Evolutionary conservation across 2,797 vertebrate genomes (phyloP).

Genomic region (Allobates femoralis): DNA sequence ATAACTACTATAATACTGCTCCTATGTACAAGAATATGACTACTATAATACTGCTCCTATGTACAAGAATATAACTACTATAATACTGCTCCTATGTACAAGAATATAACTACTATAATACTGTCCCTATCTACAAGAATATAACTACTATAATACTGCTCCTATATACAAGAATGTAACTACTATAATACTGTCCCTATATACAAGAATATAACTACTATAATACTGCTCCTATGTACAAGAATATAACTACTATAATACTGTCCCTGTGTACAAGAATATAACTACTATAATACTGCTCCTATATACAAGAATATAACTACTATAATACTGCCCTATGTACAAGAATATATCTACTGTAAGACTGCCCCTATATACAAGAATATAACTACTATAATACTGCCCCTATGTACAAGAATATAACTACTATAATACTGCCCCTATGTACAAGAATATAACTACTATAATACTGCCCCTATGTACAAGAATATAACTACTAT

Average conservation of each 20-base stretch:
- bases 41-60: slow-evolving; percentile 7
- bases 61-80: slow-evolving; percentile 2
- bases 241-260: slow-evolving; percentile 17
- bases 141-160: background rate
- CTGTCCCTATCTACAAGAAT: background rate
- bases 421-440: too few species aligned
- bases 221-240: slow-evolving; percentile 5
- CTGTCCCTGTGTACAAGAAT: background rate
- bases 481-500: too few species aligned
- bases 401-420: background rate
- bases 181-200: slow-evolving; percentile 18
- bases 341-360: slow-evolving; percentile 5
- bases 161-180: background rate
- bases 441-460: too few species aligned
- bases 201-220: slow-evolving; percentile 9
- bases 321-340: slow-evolving; percentile 10
- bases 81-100: background rate
- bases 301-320: background rate
- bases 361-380: background rate
- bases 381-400: slow-evolving; percentile 19
- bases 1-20: too few species aligned
- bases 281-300: slow-evolving; percentile 1
- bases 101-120: slow-evolving; percentile 14
- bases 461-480: too few species aligned
- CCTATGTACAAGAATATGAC: too few species aligned